Conservation (phyloP, 2,797 vertebrate species). For the Choloepus didactylus region DNA sequence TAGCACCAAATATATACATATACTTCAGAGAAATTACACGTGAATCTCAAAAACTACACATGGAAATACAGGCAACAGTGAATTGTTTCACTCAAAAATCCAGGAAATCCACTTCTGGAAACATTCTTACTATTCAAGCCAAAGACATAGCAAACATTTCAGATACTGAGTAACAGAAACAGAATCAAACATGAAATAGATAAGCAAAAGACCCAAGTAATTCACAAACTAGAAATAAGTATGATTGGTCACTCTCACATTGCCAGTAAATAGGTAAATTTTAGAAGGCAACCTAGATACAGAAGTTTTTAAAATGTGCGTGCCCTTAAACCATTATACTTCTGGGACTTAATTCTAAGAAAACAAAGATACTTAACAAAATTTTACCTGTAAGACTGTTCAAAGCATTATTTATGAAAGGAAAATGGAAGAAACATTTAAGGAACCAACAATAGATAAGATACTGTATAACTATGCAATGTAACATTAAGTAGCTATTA, state of each 20-base stretch:
- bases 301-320: slow-evolving; percentile 6
- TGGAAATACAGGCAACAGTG: background rate
- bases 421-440: background rate
- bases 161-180: background rate
- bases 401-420: background rate
- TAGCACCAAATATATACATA: background rate
- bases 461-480: background rate
- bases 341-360: background rate
- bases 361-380: background rate
- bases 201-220: background rate
- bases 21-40: background rate
- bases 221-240: slow-evolving; percentile 9
- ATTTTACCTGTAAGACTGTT: background rate
- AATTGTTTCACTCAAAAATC: background rate
- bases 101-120: background rate
- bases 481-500: background rate
- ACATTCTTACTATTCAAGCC: slow-evolving; percentile 5
- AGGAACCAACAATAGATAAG: background rate
- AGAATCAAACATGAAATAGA: background rate
- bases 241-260: background rate
- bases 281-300: background rate
- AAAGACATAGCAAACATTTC: background rate
- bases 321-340: background rate
- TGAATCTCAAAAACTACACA: background rate
- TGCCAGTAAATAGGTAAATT: background rate